These are phyloP conservation scores for Cylindroiulus punctatus DNA, from an alignment of 2,888 invertebrate genomes.

Conservation along the genomic window DNA sequence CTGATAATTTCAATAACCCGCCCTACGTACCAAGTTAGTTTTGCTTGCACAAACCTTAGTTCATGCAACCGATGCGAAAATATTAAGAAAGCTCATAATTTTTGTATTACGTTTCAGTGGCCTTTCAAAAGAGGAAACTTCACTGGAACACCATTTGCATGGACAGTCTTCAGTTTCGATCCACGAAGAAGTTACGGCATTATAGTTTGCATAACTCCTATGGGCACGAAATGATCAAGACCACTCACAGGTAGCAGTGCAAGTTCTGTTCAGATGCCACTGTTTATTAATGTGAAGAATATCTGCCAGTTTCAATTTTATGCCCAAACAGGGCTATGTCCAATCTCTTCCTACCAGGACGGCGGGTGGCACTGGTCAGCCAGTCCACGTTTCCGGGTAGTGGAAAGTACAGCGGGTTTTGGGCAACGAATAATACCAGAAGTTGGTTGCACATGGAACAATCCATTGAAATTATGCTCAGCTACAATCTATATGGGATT, in stretches of 20 bases:
- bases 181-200: conserved; percentile 61
- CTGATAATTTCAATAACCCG: conserved; percentile 63
- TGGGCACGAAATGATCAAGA: conserved; percentile 62
- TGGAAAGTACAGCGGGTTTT: conserved; percentile 54
- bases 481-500: conserved; percentile 65
- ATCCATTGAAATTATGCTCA: conserved; percentile 59
- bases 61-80: neutral
- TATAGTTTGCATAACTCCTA: conserved; percentile 66
- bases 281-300: neutral
- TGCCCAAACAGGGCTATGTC: conserved; percentile 48
- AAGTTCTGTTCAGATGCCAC: neutral
- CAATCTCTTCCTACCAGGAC: conserved; percentile 15
- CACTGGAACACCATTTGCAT: conserved; percentile 65
- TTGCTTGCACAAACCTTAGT: neutral
- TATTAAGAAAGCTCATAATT: neutral
- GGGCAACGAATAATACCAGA: conserved; percentile 50
- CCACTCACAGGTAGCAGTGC: conserved; percentile 56
- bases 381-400: conserved; percentile 56
- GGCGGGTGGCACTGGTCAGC: conserved; percentile 47
- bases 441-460: conserved; percentile 58
- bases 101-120: conserved; percentile 20
- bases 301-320: conserved; percentile 10
- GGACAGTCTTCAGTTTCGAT: conserved; percentile 62
- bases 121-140: conserved; percentile 49
- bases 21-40: conserved; percentile 62